Evolutionary conservation across 1,140 invertebrate species (phyloP).

Genomic region (Cotesia glomerata): DNA sequence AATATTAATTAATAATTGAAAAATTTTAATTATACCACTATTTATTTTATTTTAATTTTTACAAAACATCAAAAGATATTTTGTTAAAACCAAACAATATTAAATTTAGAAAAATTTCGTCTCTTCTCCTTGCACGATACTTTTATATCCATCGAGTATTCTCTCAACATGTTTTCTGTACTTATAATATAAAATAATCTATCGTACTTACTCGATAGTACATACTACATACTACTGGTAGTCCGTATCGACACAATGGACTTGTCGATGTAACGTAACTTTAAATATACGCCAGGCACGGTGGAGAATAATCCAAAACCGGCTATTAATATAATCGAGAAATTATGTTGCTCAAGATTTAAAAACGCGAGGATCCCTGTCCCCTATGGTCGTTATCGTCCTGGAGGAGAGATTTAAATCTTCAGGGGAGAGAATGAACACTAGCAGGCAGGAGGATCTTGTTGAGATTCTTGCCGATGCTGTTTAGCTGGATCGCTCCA

Average conservation of each 20-base stretch:
- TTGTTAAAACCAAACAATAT: too few species aligned
- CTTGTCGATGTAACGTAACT: too few species aligned
- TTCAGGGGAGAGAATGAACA: background rate
- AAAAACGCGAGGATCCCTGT: too few species aligned
- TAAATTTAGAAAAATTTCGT: too few species aligned
- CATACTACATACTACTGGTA: background rate
- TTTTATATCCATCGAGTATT: too few species aligned
- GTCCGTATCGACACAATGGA: conserved; percentile 2
- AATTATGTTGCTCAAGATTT: background rate
- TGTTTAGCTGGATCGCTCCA: too few species aligned
- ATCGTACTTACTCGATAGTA: background rate
- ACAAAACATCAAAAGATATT: too few species aligned
- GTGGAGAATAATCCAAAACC: background rate
- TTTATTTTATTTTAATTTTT: too few species aligned
- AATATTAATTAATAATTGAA: too few species aligned
- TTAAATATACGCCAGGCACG: background rate
- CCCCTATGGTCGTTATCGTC: background rate
- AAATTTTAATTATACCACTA: too few species aligned
- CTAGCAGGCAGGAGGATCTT: conserved; percentile 45
- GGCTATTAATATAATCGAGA: background rate
- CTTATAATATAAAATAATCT: conserved; percentile 15
- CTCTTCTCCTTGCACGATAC: too few species aligned
- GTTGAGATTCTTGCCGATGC: conserved; percentile 14
- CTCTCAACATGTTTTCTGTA: background rate
- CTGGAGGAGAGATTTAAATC: background rate